Conservation (phyloP, 2,113 vertebrate species). For the Vireo altiloquus region DNA sequence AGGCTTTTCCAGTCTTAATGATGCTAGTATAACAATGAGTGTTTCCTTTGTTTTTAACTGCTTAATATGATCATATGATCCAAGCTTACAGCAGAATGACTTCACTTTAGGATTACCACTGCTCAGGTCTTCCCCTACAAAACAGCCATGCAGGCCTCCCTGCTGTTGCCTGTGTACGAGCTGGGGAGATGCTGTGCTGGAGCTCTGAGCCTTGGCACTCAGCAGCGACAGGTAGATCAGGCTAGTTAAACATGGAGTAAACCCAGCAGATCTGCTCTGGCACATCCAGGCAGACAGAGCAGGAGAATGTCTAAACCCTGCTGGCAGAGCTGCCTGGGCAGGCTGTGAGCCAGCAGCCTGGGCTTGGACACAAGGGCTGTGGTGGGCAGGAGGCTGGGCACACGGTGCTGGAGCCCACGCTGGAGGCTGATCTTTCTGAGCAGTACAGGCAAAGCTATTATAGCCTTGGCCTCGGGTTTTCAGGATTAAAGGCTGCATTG, state of each 20-base stretch:
- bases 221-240: neutral
- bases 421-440: neutral
- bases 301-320: neutral
- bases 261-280: neutral
- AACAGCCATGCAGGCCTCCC: neutral
- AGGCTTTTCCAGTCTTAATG: neutral
- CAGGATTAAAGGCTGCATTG: neutral
- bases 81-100: neutral
- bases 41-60: neutral
- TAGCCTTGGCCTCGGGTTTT: neutral
- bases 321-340: neutral
- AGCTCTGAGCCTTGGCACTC: neutral
- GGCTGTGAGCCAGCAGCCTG: neutral
- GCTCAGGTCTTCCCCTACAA: neutral
- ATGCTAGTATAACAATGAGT: neutral
- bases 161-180: neutral
- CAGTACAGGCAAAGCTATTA: neutral
- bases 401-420: rapidly evolving
- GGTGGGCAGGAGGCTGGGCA: neutral
- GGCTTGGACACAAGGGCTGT: rapidly evolving
- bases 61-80: neutral
- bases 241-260: neutral
- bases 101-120: neutral
- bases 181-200: neutral
- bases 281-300: neutral